Evolutionary conservation across 2,888 invertebrate species (phyloP), one percentile per base, ranked within the genome.

Genomic region (Xanthorhoe spadicearia): DNA sequence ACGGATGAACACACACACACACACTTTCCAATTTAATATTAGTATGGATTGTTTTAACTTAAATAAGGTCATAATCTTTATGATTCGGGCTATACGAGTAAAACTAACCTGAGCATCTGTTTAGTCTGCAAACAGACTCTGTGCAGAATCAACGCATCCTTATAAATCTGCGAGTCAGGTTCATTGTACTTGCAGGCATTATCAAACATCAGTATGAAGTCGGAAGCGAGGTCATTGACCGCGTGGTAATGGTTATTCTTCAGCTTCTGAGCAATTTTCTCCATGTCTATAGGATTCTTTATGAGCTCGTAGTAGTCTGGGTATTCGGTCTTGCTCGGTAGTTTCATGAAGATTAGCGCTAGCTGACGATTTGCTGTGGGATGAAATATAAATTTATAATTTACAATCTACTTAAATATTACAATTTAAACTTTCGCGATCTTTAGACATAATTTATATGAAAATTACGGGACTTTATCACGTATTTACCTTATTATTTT

Each of bases 271-370:
- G 97, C 96, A 66, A 99, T 98, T 82, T 96, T 96, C 82, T 98
- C 98, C 96, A 99, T 96, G 84, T 99, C 99, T 81, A 99, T 98
- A 0, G 99, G 99, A 75, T 96, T 97, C 81, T 98, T 98, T 62
- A 99, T 99, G 0, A 99, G 96, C 84, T 99, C 98, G 83, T 99
- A 99, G 87, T 99, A 99, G 83, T 98, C 98, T 0, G 99, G 99
- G 88, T 99, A 99, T 82, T 99, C 97, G 87, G 95, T 89, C 94
- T 98, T 98, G 54, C 97, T 97, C 0, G 99, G 99, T 53, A 99
- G 93, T 86, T 98, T 98, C 94, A 98, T 97, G 88, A 99, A 99
- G 70, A 99, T 98, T 18, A 97, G 89, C 0, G 99, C 97, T n/a
- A 99, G 92, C 83, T 98, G 97, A n/a, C 99, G 94, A 74, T 95